Evolutionary conservation across 2,113 vertebrate genomes (phyloP), one percentile per base, ranked within the genome.

Genomic region (Spea bombifrons): DNA sequence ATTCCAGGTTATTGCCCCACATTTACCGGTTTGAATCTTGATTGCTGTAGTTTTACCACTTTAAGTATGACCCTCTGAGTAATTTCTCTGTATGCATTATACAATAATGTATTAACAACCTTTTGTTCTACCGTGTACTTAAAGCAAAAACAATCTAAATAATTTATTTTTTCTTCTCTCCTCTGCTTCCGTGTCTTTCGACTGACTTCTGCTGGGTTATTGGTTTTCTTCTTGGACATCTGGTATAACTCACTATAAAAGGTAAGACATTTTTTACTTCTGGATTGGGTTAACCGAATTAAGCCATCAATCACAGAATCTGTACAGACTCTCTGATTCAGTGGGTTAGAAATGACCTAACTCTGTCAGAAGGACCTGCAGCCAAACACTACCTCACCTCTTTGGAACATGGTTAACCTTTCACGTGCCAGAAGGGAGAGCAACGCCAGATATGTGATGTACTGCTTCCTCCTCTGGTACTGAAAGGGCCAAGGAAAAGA

Each of bases 361-460:
- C 4, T 64, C 55, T 69, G 52, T 57, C 30, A 30, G 30, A 76
- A 68, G 52, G 68, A 76, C 75, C 75, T 76, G 75, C 75, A 70
- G 75, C 75, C 75, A 77, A 77, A 77, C 55, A 63, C 66, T 76
- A 70, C 75, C 75, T 76, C 75, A 76, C 47, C 16, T 45, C 66
- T 77, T 16, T 43, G 67, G 55, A 77, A 63, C 75, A 76, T 46
- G 43, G 49, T 53, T 50, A 66, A 45, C 66, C 30, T 30, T 30
- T 30, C 30, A 30, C 30, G 30, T 30, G 30, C 30, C 30, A 30
- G 30, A 30, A 30, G 30, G 30, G 30, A 30, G 30, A 30, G 30
- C 30, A 30, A 30, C 30, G 30, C 30, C 30, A 30, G 30, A 30
- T 30, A 30, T 30, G 30, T 30, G 30, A 30, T 30, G 30, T 30